Evolutionary conservation across 1,140 invertebrate genomes (phyloP).

Genomic region (Spodoptera litura): DNA sequence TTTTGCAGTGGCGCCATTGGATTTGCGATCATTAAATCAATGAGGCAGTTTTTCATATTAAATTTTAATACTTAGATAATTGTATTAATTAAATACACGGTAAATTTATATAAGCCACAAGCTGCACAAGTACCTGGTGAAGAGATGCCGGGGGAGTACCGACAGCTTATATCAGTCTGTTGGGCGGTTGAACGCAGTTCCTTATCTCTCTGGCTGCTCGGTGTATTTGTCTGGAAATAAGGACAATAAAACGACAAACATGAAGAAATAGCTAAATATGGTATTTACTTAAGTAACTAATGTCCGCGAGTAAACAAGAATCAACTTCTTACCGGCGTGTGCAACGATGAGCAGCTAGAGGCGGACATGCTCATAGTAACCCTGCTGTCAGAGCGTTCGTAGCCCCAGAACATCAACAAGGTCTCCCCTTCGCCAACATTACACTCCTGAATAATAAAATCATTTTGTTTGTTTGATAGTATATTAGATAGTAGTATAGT

Average conservation of each 20-base stretch:
- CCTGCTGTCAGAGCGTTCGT: constrained; percentile 68
- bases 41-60: too few relatives aligned
- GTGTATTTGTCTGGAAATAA: background rate
- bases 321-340: constrained; percentile 65
- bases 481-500: too few relatives aligned
- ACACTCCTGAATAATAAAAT: constrained; percentile 65
- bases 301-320: too few relatives aligned
- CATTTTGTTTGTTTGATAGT: background rate
- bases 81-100: too few relatives aligned
- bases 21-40: too few relatives aligned
- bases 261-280: too few relatives aligned
- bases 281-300: too few relatives aligned
- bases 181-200: constrained; percentile 72
- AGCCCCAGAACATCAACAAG: constrained; percentile 76
- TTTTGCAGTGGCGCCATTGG: too few relatives aligned
- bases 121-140: constrained; percentile 61
- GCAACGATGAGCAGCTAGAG: constrained; percentile 72
- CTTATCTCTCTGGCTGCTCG: constrained; percentile 51
- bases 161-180: constrained; percentile 77
- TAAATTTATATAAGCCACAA: too few relatives aligned
- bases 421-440: constrained; percentile 72
- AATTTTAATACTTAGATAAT: too few relatives aligned
- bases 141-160: constrained; percentile 61
- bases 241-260: too few relatives aligned
- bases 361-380: constrained; percentile 76